These are phyloP conservation scores for Protophormia terraenovae DNA, from an alignment of 2,888 invertebrate species.

Conservation along the genomic window DNA sequence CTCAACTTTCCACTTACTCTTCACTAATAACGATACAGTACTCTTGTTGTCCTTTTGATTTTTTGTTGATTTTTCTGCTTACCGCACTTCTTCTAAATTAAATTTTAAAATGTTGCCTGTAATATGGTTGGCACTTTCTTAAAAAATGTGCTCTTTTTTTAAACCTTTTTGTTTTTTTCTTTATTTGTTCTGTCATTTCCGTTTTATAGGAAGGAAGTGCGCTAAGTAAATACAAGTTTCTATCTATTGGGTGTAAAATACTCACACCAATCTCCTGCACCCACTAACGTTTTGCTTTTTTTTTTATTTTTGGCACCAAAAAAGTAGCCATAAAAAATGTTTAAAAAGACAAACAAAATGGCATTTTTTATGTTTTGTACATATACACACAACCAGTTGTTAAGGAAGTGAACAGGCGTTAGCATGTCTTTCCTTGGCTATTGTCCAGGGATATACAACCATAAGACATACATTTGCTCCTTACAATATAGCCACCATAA, in stretches of 20 bases:
- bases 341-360: slow-evolving; percentile 31
- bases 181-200: slow-evolving; percentile 39
- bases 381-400: slow-evolving; percentile 5
- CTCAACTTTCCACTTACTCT: too few relatives aligned
- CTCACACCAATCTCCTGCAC: slow-evolving; percentile 4
- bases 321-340: slow-evolving; percentile 51
- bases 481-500: too few relatives aligned
- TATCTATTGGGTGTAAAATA: slow-evolving; percentile 42
- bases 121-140: slow-evolving; percentile 46
- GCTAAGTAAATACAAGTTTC: slow-evolving; percentile 67
- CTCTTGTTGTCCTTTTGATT: slow-evolving; percentile 43
- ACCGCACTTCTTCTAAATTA: slow-evolving; percentile 73
- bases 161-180: slow-evolving; percentile 3
- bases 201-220: slow-evolving; percentile 71
- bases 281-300: background rate
- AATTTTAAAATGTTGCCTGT: slow-evolving; percentile 74
- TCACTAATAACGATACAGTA: too few relatives aligned
- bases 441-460: background rate
- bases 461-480: too few relatives aligned
- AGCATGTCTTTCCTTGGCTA: slow-evolving; percentile 7
- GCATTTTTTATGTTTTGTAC: slow-evolving; percentile 11
- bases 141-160: slow-evolving; percentile 6
- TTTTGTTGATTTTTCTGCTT: slow-evolving; percentile 60
- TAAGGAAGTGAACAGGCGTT: slow-evolving; percentile 41
- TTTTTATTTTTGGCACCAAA: background rate